Evolutionary conservation across 2,888 invertebrate genomes (phyloP).

Genomic region (Drosophila prolongata): DNA sequence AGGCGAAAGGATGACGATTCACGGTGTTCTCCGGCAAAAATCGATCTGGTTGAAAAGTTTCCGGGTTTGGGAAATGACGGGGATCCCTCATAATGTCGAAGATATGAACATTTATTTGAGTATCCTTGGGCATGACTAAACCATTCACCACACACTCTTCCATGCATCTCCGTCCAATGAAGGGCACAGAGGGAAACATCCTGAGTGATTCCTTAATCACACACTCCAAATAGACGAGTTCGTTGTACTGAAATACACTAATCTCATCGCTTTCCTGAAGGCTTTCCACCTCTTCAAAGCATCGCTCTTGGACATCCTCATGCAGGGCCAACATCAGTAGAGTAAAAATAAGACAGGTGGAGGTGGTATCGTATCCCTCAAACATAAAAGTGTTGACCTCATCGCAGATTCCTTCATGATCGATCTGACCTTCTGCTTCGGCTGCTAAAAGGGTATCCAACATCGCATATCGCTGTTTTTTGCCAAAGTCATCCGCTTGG

Average conservation of each 20-base stretch:
- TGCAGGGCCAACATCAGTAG: conserved; percentile 86
- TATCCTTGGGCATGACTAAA: conserved; percentile 85
- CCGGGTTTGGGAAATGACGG: conserved; percentile 88
- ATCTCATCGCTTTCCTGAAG: conserved; percentile 74
- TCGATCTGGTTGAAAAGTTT: conserved; percentile 87
- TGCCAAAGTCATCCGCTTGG: conserved; percentile 21
- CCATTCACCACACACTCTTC: conserved; percentile 73
- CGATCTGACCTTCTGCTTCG: conserved; percentile 76
- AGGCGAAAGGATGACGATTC: conserved; percentile 87
- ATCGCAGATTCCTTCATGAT: conserved; percentile 86
- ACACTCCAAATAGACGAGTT: conserved; percentile 85
- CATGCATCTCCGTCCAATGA: conserved; percentile 83
- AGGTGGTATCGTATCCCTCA: conserved; percentile 88
- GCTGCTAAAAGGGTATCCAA: conserved; percentile 73
- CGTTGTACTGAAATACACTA: conserved; percentile 76
- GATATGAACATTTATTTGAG: conserved; percentile 86
- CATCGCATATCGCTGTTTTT: conserved; percentile 73
- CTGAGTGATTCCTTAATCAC: conserved; percentile 86
- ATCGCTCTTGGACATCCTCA: conserved; percentile 84
- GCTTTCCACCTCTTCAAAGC: conserved; percentile 84
- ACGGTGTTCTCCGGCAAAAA: conserved; percentile 87
- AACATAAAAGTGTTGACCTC: conserved; percentile 89
- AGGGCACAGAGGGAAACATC: conserved; percentile 86
- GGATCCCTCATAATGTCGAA: conserved; percentile 88
- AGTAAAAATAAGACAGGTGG: conserved; percentile 85